phyloP scores from a whole-genome alignment of 2,888 invertebrate genomes.

The Dendrolimus pini region DNA sequence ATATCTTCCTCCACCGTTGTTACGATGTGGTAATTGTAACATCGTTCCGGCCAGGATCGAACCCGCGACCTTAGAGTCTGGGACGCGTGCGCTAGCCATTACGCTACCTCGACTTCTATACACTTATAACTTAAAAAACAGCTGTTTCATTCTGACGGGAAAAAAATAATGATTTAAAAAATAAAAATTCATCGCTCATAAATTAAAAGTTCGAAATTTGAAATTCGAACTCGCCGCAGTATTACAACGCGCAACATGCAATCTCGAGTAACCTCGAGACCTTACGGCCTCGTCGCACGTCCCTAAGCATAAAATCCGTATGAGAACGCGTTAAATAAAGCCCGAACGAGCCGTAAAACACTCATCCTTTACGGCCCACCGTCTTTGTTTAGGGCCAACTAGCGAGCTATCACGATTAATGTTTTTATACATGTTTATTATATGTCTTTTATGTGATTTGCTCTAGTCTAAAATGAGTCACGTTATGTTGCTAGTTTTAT shows the following conservation, averaged over 20 bases:
- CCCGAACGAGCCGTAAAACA: conserved; percentile 58
- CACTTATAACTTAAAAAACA: too few relatives aligned
- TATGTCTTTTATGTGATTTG: not conserved
- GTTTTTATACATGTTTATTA: conserved; percentile 19
- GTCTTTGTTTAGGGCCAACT: conserved; percentile 58
- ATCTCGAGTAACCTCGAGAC: conserved; percentile 16
- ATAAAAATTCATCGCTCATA: not conserved
- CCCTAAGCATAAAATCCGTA: conserved; percentile 65
- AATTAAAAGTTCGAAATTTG: not conserved
- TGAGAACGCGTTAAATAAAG: conserved; percentile 63
- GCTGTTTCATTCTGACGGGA: too few relatives aligned
- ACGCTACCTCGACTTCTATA: too few relatives aligned
- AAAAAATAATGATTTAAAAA: too few relatives aligned
- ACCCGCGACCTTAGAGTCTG: too few relatives aligned
- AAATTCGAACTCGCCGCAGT: conserved; percentile 8
- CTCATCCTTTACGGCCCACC: conserved; percentile 39
- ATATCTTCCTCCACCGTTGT: too few relatives aligned
- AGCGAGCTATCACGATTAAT: conserved; percentile 29
- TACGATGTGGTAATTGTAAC: too few relatives aligned
- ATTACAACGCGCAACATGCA: conserved; percentile 17
- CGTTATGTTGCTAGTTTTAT: not conserved
- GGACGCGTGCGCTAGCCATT: too few relatives aligned
- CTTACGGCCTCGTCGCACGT: conserved; percentile 26
- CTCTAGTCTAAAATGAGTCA: not conserved
- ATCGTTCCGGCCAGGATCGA: too few relatives aligned